These are phyloP conservation scores for Crocallis elinguaria DNA, from an alignment of 2,888 invertebrate species.

Conservation along the genomic window DNA sequence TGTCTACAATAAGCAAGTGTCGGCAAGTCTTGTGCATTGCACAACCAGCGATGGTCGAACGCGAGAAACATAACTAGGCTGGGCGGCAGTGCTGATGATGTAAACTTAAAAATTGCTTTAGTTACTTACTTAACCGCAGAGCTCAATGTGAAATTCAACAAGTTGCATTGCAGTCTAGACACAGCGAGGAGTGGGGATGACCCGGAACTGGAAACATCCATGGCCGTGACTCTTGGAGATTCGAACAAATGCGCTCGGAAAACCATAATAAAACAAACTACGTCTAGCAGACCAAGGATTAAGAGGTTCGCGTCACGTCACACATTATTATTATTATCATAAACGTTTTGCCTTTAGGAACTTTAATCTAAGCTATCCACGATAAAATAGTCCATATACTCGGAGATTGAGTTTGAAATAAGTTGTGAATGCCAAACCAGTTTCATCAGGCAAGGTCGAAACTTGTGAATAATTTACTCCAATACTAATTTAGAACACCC, in stretches of 20 bases:
- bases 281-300: slow-evolving; percentile 6
- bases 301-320: slow-evolving; percentile 11
- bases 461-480: slow-evolving; percentile 60
- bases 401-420: slow-evolving; percentile 57
- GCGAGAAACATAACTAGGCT: slow-evolving; percentile 84
- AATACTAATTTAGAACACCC: slow-evolving; percentile 52
- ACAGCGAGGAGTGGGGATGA: slow-evolving; percentile 58
- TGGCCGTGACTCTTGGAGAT: slow-evolving; percentile 62
- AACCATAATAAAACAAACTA: slow-evolving; percentile 17
- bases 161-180: slow-evolving; percentile 69
- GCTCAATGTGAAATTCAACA: slow-evolving; percentile 75
- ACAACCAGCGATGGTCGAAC: slow-evolving; percentile 81
- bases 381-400: slow-evolving; percentile 46
- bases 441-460: slow-evolving; percentile 72
- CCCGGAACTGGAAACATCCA: slow-evolving; percentile 70
- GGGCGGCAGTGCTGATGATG: slow-evolving; percentile 77
- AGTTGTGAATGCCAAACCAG: slow-evolving; percentile 73
- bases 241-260: slow-evolving; percentile 20
- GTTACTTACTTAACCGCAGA: slow-evolving; percentile 79
- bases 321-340: slow-evolving; percentile 15
- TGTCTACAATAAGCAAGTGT: slow-evolving; percentile 81
- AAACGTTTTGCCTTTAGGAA: slow-evolving; percentile 14
- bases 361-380: slow-evolving; percentile 32
- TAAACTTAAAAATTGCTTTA: slow-evolving; percentile 84
- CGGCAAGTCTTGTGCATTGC: slow-evolving; percentile 76